Conservation (phyloP, 2,113 vertebrate genomes). For the mouse (Mus musculus) region DNA sequence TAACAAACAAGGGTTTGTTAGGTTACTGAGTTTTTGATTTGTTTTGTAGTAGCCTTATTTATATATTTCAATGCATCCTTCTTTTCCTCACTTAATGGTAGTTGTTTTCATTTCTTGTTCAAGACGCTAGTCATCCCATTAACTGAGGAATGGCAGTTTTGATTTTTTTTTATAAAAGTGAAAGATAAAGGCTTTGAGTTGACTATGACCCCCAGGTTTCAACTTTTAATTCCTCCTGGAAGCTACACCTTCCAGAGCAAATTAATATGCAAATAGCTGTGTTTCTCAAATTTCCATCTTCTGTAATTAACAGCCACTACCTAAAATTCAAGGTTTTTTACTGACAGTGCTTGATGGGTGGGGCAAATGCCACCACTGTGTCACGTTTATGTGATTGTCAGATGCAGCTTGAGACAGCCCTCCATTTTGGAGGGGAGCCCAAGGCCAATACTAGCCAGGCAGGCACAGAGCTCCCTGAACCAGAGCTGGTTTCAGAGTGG, state of each 20-base stretch:
- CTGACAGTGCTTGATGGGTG: neutral
- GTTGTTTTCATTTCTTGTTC: neutral
- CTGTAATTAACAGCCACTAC: neutral
- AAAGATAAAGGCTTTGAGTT: neutral
- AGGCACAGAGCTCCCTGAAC: accelerated
- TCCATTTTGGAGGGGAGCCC: neutral
- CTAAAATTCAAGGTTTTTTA: neutral
- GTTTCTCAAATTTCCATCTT: neutral
- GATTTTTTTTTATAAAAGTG: constrained; percentile 11
- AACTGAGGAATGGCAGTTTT: neutral
- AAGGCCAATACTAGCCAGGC: neutral
- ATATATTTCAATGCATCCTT: constrained; percentile 4
- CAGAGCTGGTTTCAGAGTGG: neutral
- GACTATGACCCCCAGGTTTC: neutral
- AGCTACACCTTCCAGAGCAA: neutral
- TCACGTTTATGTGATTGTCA: neutral
- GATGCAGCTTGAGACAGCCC: neutral
- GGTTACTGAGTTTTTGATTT: neutral
- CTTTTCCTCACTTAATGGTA: neutral
- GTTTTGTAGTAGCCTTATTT: neutral
- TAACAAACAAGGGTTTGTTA: neutral
- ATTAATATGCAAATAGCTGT: neutral
- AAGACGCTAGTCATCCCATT: neutral
- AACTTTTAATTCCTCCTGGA: neutral
- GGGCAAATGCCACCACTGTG: neutral